These are phyloP conservation scores for Danio jaintianensis DNA, from an alignment of 2,797 vertebrate genomes.

Conservation along the genomic window DNA sequence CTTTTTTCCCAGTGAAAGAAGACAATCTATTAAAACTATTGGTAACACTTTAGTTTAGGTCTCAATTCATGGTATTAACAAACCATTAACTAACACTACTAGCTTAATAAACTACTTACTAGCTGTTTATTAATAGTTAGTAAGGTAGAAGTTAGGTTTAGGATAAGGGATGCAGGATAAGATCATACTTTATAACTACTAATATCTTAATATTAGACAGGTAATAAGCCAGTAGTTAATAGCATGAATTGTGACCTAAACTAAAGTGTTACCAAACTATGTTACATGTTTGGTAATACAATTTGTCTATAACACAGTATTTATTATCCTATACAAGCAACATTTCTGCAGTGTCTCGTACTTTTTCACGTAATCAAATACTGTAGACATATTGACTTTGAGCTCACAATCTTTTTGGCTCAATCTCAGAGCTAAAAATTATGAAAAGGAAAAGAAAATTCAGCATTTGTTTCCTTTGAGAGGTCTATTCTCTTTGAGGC, in stretches of 20 bases:
- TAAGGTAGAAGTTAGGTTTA: too few relatives aligned
- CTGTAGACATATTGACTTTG: background rate
- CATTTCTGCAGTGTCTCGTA: background rate
- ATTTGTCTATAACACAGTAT: background rate
- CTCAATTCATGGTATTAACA: too few relatives aligned
- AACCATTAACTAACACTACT: too few relatives aligned
- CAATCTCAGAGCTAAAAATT: background rate
- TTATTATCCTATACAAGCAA: background rate
- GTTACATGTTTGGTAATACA: background rate
- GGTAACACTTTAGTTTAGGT: too few relatives aligned
- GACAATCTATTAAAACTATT: background rate
- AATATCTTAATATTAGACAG: too few relatives aligned
- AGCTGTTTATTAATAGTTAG: too few relatives aligned
- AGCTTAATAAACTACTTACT: too few relatives aligned
- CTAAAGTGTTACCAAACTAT: too few relatives aligned
- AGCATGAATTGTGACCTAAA: too few relatives aligned
- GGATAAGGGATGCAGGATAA: too few relatives aligned
- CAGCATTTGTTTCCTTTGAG: conserved; percentile 11
- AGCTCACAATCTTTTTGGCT: background rate
- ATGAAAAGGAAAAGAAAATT: background rate
- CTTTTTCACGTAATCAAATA: background rate
- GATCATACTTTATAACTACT: too few relatives aligned
- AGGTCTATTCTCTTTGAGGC: conserved; percentile 1
- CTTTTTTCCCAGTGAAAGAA: background rate
- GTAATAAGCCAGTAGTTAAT: too few relatives aligned